These are phyloP conservation scores for Dromococcyx pavoninus DNA, from an alignment of 2,797 vertebrate genomes.

Conservation along the genomic window DNA sequence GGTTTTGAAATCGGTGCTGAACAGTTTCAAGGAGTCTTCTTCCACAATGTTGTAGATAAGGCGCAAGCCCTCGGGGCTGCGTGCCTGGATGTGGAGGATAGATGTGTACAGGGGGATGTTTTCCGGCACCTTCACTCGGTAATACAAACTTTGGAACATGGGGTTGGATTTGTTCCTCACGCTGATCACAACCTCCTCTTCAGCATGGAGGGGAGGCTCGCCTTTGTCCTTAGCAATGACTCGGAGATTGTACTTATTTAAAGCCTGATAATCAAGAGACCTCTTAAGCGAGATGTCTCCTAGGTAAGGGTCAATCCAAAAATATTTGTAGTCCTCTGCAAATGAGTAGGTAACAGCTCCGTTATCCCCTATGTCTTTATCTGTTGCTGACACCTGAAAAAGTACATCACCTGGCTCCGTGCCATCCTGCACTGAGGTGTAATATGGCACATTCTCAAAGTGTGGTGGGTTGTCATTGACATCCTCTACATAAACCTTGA, in stretches of 20 bases:
- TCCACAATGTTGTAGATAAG: slow-evolving; percentile 94
- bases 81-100: slow-evolving; percentile 93
- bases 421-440: slow-evolving; percentile 86
- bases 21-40: slow-evolving; percentile 84
- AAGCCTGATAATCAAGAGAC: slow-evolving; percentile 89
- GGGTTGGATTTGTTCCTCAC: slow-evolving; percentile 94
- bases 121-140: slow-evolving; percentile 91
- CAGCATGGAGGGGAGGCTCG: slow-evolving; percentile 76
- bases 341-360: slow-evolving; percentile 85
- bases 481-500: slow-evolving; percentile 89
- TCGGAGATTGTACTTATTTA: slow-evolving; percentile 88
- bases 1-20: slow-evolving; percentile 93
- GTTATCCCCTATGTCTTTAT: slow-evolving; percentile 88
- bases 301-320: slow-evolving; percentile 88
- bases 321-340: slow-evolving; percentile 88
- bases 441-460: slow-evolving; percentile 90
- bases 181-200: slow-evolving; percentile 84
- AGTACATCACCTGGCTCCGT: slow-evolving; percentile 92
- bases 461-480: slow-evolving; percentile 89
- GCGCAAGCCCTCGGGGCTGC: slow-evolving; percentile 92
- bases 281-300: slow-evolving; percentile 92
- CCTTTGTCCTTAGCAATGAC: slow-evolving; percentile 88
- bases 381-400: slow-evolving; percentile 89
- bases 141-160: slow-evolving; percentile 91
- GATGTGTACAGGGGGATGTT: slow-evolving; percentile 89